Base-by-base conservation (phyloP, 2,888 invertebrate species). In the Diarsia brunnea region DNA sequence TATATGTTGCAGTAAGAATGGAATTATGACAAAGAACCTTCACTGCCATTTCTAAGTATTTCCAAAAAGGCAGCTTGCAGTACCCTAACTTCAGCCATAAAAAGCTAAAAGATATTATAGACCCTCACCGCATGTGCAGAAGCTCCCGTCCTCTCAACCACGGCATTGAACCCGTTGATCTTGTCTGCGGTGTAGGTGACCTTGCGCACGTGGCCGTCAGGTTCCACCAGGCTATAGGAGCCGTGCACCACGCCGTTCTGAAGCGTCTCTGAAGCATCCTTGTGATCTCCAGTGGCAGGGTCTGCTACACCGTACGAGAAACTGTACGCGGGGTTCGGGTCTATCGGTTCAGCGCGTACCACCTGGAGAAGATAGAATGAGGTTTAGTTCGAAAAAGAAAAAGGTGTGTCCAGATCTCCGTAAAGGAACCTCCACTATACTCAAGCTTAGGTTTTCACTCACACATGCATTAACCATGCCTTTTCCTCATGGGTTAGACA, bases 181-280 rank as follows among this genome's bases (percentile, higher is more conserved):
- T 96, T 95, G 85, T 97, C 97, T 1, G 97, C 97, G n/a, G 97
- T 97, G 91, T 97, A 97, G 21, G 97, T 96, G 67, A 97, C 97
- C 83, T 95, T 92, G 61, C 97, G 90, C 1, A 97, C 81, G 87
- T 97, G 96, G 55, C 97, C 97, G 83, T 97, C 97, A 4, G 97
- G 97, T 78, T 97, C 97, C 49, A 96, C 96, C 78, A 97, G 92
- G 89, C 97, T 97, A 92, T 97, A 97, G 21, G 95, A 95, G 79
- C 97, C 97, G 88, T 97, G 97, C 27, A 97, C 96, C 16, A 97
- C 96, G 70, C 97, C 97, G 89, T 97, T 96, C 91, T 96, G 95
- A 43, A 97, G 91, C 19, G 96, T 95, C 90, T 97, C 97, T 8
- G 95, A 85, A 0, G 96, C 96, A 87, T 96, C 95, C 87, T 97